Evolutionary conservation across 2,888 invertebrate genomes (phyloP), one percentile per base, ranked within the genome.

Genomic region (Sarcophaga variegata): DNA sequence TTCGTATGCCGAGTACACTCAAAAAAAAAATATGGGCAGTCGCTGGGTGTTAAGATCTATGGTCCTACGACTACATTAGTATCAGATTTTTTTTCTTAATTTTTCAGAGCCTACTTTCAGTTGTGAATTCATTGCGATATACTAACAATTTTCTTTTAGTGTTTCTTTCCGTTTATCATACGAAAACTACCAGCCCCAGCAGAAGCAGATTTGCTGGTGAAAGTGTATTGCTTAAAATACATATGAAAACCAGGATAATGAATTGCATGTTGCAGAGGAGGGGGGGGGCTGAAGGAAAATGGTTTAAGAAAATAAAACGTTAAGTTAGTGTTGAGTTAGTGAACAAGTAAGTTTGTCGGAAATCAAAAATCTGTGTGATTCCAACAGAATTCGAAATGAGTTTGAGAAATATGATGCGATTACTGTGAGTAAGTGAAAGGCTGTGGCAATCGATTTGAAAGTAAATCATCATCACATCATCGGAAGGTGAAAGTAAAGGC

Each of bases 221-320:
- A 79, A 79, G 79, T 79, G 70, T 79, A 14, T 49, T 49, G 79
- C 63, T 17, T 71, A 79, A 70, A 79, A 79, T 27, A 69, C 62
- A 63, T 63, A 49, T 14, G 14, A 14, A 49, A 49, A 49, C 14
- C 14, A 49, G 11, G 49, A 37, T 37, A 37, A 37, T 37, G 37
- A 37, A 37, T 37, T 6, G 6, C 6, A 6, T 37, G 6, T 0
- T 4, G 27, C 27, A 27, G 27, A 4, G 25, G 25, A 2, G 4
- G 4, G 27, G 27, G 5, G 6, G 37, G 1, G 37, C 6, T 37
- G 37, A 37, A 37, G 49, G 49, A 49, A 14, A 49, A 49, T 49
- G 14, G 49, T 37, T 37, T 37, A 37, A 37, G 37, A 49, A 49
- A 49, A 49, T 49, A 49, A 11, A 49, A 49, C 14, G 67, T 71